These are phyloP conservation scores for Cyanistes caeruleus DNA, from an alignment of 2,113 vertebrate species.

Conservation along the genomic window DNA sequence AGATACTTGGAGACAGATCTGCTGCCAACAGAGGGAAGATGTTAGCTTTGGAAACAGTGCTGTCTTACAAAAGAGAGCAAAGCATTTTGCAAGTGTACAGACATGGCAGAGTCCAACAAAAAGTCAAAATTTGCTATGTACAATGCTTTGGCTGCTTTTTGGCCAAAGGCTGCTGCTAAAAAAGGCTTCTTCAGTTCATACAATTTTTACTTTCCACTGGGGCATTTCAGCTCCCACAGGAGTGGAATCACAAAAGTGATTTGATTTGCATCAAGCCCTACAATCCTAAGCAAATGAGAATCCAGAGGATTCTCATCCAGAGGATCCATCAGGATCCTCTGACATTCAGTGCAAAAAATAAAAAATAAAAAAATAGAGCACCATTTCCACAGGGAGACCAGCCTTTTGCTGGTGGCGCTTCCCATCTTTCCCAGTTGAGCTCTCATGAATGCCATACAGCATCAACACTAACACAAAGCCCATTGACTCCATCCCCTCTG, in stretches of 20 bases:
- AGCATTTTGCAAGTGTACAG: not conserved
- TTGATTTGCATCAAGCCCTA: not conserved
- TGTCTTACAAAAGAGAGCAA: not conserved
- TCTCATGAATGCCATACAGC: not conserved
- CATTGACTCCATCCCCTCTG: conserved; percentile 34
- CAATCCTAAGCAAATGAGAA: not conserved
- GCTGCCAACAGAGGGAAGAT: not conserved
- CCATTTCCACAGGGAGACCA: not conserved
- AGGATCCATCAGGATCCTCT: not conserved
- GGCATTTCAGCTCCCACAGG: not conserved
- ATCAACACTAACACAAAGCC: not conserved
- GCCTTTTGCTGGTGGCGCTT: not conserved
- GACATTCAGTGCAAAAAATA: not conserved
- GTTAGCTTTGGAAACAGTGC: not conserved
- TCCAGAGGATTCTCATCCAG: no score
- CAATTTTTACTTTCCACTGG: not conserved
- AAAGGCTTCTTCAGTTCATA: not conserved
- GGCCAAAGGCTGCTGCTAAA: not conserved
- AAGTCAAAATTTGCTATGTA: not conserved
- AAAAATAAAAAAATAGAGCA: not conserved
- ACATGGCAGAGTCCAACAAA: not conserved
- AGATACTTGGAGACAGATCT: not conserved
- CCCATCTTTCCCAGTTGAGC: not conserved
- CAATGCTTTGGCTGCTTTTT: not conserved
- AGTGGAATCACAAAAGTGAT: not conserved